Evolutionary conservation across 2,113 vertebrate genomes (phyloP).

Genomic region (Phrynosoma blainvillii): DNA sequence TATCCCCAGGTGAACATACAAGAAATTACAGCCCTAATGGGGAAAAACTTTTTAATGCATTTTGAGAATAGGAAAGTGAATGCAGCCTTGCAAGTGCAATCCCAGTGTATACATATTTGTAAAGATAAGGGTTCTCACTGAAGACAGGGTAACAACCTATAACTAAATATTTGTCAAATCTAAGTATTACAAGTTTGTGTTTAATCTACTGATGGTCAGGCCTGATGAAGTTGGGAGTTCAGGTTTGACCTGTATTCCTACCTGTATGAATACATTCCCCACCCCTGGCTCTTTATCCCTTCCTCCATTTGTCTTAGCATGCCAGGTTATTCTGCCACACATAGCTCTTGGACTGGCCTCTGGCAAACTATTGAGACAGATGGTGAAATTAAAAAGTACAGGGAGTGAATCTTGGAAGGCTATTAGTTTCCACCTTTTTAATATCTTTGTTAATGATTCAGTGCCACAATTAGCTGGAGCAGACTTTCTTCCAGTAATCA

Average conservation of each 20-base stretch:
- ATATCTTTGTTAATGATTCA: too few species aligned
- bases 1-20: not conserved
- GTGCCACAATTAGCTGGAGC: too few species aligned
- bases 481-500: not conserved
- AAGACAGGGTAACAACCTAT: not conserved
- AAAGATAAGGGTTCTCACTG: not conserved
- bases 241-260: not conserved
- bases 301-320: not conserved
- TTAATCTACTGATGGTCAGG: not conserved
- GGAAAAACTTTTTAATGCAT: not conserved
- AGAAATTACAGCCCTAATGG: not conserved
- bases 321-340: not conserved
- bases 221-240: not conserved
- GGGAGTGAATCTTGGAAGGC: not conserved
- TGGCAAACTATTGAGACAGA: not conserved
- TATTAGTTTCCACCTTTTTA: not conserved
- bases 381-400: not conserved
- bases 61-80: not conserved
- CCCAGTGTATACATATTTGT: not conserved
- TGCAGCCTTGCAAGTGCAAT: not conserved
- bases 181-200: not conserved
- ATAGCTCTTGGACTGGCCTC: too few species aligned
- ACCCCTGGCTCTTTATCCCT: not conserved
- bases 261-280: not conserved
- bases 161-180: constrained; percentile 1